phyloP scores from a whole-genome alignment of 2,797 vertebrate genomes.

The Syndactyla subalaris region DNA sequence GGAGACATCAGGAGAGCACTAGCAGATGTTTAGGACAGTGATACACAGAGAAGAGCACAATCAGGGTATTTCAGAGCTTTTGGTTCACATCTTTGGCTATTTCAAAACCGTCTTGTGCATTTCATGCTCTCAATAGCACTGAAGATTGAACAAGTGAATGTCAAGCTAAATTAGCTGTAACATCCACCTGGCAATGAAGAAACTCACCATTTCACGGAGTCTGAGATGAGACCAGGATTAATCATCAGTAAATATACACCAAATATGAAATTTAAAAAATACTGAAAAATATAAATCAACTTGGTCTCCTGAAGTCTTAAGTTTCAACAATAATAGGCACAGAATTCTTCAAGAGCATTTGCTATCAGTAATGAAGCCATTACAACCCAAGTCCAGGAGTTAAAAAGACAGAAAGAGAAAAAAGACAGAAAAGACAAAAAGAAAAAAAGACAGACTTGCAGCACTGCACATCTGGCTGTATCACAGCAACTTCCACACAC shows the following conservation, averaged over 20 bases:
- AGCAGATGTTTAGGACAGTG: not conserved
- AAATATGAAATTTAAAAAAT: not conserved
- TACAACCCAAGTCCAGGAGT: not conserved
- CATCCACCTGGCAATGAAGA: not conserved
- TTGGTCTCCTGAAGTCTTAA: not conserved
- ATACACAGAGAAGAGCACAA: not conserved
- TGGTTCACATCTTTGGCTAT: not conserved
- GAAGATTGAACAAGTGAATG: not conserved
- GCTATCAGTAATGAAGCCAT: not conserved
- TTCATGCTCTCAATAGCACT: not conserved
- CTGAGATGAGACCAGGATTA: not conserved
- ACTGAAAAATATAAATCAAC: not conserved
- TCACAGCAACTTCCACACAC: not conserved
- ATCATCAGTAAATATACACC: not conserved
- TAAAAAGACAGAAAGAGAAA: not conserved
- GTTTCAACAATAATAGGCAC: not conserved
- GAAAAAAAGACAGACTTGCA: not conserved
- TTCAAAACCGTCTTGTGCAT: not conserved
- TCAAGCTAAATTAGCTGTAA: not conserved
- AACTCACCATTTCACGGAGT: not conserved
- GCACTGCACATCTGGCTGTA: not conserved
- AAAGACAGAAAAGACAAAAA: no score
- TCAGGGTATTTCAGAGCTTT: not conserved
- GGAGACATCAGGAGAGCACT: not conserved
- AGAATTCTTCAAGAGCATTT: not conserved